Evolutionary conservation across 2,113 vertebrate genomes (phyloP), one percentile per base, ranked within the genome.

Genomic region (Corythaixoides concolor): DNA sequence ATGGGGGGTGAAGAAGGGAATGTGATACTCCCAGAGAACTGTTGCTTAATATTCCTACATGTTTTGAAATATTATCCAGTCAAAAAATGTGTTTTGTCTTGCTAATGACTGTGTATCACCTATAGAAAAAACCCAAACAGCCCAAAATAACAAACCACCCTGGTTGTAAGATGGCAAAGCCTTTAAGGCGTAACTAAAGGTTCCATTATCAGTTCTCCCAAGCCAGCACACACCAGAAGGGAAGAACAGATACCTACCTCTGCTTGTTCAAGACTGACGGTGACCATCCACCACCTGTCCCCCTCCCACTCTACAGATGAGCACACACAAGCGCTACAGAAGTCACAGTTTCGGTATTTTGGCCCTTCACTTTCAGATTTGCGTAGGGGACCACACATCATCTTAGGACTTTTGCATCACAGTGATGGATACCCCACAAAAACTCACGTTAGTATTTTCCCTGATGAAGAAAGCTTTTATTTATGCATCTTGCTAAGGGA

Each of bases 41-140:
- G 8, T 7, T 7, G 56, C 43, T 70, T 76, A 67, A 74, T 92
- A 94, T 59, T 82, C 67, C 58, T 78, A 56, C 17, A 50, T 39
- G 79, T 89, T 88, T 90, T 93, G 89, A 97, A 96, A 93, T 78
- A 92, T 88, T 88, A 96, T 50, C 67, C 67, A 78, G 67, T 8
- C 49, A 72, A 83, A 85, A 90, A 90, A 49, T 4, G 59, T 74
- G 77, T 47, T 96, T 92, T 91, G 70, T 92, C 95, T 94, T 79
- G 56, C 47, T 96, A 91, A 94, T 76, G 64, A 69, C 6, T 55
- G n/a, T 73, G 58, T 75, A 93, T 74, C 68, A 86, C 56, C 47
- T 58, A 17, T 1, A 49, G n/a, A 10, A 33, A 85, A 69, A 69
- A 39, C 39, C 39, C 39, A 39, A n/a, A n/a, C n/a, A n/a, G n/a